Conservation (phyloP, 2,888 invertebrate species). For the Lasioglossum vierecki region DNA sequence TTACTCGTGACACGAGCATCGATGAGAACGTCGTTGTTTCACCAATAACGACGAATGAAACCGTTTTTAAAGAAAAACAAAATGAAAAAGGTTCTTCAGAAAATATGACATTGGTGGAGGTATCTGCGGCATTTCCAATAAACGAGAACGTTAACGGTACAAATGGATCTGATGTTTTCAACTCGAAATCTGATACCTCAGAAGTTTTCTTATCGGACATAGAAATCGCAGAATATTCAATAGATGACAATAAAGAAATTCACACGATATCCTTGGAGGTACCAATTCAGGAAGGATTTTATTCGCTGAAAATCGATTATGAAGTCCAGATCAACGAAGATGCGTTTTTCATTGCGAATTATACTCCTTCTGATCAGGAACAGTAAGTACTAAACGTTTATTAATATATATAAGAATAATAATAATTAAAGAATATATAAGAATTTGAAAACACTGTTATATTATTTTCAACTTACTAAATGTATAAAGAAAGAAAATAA, state of each 20-base stretch:
- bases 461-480: too few relatives aligned
- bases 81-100: not conserved
- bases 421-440: too few relatives aligned
- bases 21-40: not conserved
- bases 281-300: conserved; percentile 68
- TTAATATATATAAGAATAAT: too few relatives aligned
- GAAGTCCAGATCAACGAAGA: conserved; percentile 58
- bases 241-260: conserved; percentile 70
- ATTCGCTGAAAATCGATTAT: conserved; percentile 76
- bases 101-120: not conserved
- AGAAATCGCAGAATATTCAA: conserved; percentile 64
- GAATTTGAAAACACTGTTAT: too few relatives aligned
- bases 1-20: not conserved
- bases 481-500: too few relatives aligned
- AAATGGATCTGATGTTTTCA: not conserved
- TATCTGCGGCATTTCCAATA: not conserved
- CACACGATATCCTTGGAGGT: conserved; percentile 68
- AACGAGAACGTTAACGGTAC: not conserved
- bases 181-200: not conserved
- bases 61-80: not conserved
- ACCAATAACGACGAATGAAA: conserved; percentile 23
- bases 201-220: conserved; percentile 53
- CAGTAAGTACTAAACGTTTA: conserved; percentile 38
- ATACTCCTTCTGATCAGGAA: conserved; percentile 13
- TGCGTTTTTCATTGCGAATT: conserved; percentile 50